phyloP scores from a whole-genome alignment of 2,113 vertebrate genomes.

The Otocyon megalotis region DNA sequence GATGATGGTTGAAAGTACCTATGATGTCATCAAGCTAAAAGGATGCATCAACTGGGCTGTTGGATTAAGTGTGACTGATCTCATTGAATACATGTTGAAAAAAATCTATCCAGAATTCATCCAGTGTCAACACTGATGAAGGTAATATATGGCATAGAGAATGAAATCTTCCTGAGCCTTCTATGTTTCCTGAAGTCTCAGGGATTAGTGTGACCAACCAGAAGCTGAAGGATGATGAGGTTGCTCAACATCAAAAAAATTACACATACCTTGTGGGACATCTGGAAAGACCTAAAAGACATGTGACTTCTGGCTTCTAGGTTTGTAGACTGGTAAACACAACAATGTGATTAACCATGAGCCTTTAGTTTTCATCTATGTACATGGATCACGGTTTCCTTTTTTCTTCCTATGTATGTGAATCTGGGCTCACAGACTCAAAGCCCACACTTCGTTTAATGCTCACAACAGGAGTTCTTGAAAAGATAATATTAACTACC shows the following conservation, averaged over 20 bases:
- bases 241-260: not conserved
- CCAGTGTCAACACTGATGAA: slow-evolving; percentile 95
- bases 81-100: slow-evolving; percentile 94
- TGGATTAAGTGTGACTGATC: slow-evolving; percentile 96
- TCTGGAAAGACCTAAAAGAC: not conserved
- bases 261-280: not conserved
- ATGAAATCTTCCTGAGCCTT: not conserved
- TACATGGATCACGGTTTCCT: not conserved
- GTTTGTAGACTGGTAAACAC: not conserved
- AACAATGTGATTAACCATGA: not conserved
- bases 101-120: slow-evolving; percentile 94
- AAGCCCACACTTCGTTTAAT: not conserved
- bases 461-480: not conserved
- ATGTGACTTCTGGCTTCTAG: not conserved
- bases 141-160: not conserved
- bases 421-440: not conserved
- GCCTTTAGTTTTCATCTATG: not conserved
- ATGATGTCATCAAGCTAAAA: slow-evolving; percentile 96
- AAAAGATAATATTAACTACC: not conserved
- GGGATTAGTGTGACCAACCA: not conserved
- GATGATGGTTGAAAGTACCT: slow-evolving; percentile 96
- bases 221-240: not conserved
- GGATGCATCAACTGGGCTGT: slow-evolving; percentile 88
- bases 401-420: not conserved
- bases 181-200: not conserved